Evolutionary conservation across 2,113 vertebrate genomes (phyloP).

Genomic region (human (Homo sapiens)): DNA sequence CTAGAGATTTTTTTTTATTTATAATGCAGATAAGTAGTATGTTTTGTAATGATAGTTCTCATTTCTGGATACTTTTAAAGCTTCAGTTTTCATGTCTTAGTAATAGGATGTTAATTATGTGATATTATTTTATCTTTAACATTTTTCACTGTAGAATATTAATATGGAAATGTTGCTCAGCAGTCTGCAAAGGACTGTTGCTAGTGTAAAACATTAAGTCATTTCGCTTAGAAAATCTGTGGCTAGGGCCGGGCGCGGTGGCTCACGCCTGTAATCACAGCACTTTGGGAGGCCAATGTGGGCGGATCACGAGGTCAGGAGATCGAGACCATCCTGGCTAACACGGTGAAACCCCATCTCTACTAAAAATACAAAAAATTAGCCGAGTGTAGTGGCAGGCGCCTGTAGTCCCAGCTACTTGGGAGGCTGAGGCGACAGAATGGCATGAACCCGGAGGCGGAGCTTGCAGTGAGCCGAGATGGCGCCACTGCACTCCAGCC

Average conservation of each 20-base stretch:
- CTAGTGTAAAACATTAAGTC: background rate
- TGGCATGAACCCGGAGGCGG: too few relatives aligned
- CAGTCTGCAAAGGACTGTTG: background rate
- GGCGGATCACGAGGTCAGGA: too few relatives aligned
- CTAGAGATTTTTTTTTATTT: background rate
- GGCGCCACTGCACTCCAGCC: too few relatives aligned
- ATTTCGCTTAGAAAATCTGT: background rate
- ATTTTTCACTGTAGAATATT: slow-evolving; percentile 17
- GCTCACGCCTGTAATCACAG: too few relatives aligned
- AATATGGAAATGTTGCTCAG: background rate
- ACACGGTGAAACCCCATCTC: too few relatives aligned
- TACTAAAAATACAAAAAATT: too few relatives aligned
- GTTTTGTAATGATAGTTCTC: background rate
- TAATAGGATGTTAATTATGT: background rate
- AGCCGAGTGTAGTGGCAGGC: accelerated
- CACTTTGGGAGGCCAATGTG: too few relatives aligned
- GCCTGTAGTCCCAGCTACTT: too few relatives aligned
- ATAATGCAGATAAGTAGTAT: background rate
- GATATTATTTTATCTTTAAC: background rate
- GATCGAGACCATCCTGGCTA: too few relatives aligned
- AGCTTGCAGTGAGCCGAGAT: too few relatives aligned
- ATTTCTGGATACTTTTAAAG: slow-evolving; percentile 16
- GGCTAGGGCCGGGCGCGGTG: too few relatives aligned
- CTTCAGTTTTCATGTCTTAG: slow-evolving; percentile 8
- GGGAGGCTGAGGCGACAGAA: too few relatives aligned